Conservation (phyloP, 37 sponge, comb jelly and placozoan species). For the Cladorhizidae sp. region DNA sequence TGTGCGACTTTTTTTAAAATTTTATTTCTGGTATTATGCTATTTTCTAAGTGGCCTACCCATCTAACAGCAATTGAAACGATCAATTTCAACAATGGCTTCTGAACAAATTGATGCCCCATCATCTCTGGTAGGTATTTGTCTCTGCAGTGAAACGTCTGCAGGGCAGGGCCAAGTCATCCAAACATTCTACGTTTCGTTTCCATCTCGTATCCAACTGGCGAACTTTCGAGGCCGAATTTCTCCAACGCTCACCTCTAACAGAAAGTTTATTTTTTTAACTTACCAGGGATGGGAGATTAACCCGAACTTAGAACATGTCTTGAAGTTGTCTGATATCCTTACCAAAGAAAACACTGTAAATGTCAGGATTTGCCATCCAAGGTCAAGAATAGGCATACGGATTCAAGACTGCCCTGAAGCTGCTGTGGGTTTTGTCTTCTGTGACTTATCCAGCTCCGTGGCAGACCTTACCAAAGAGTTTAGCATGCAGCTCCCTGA, state of each 20-base stretch:
- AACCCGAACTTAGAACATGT: conserved; percentile 20
- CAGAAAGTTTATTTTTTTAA: conserved; percentile 36
- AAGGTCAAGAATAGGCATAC: conserved; percentile 35
- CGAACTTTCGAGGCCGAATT: conserved; percentile 6
- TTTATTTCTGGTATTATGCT: too few relatives aligned
- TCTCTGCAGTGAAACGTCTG: conserved; percentile 22
- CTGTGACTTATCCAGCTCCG: conserved; percentile 9
- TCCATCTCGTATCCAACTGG: not conserved
- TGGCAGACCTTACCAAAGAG: conserved; percentile 24
- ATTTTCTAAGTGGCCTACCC: too few relatives aligned
- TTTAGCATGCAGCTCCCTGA: conserved; percentile 45
- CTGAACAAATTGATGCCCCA: not conserved
- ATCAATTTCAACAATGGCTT: not conserved
- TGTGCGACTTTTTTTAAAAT: too few relatives aligned
- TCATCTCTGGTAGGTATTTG: conserved; percentile 26
- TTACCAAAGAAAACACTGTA: conserved; percentile 13
- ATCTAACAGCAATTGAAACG: too few relatives aligned
- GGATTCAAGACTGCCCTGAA: conserved; percentile 22
- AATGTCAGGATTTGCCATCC: conserved; percentile 19
- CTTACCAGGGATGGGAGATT: conserved; percentile 61
- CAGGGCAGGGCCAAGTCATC: not conserved
- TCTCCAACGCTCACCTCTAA: not conserved
- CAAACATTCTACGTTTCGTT: conserved; percentile 20
- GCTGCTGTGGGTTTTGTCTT: conserved; percentile 64
- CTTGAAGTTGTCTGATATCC: conserved; percentile 9